Evolutionary conservation across 2,888 invertebrate genomes (phyloP).

Genomic region (Zygothrica quintamaculata): DNA sequence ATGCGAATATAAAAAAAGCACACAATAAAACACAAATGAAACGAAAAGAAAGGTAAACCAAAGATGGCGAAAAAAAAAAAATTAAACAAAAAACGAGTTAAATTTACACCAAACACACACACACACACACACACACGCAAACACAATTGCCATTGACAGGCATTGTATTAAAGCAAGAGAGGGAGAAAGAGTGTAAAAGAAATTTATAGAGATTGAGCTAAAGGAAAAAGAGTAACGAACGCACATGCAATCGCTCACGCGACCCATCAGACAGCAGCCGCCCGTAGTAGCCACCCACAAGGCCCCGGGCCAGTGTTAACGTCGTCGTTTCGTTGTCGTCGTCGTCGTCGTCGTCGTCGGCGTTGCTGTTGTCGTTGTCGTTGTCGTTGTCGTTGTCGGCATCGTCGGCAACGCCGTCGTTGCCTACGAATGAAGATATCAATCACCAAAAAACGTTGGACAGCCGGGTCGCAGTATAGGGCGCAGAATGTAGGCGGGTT

Average conservation of each 20-base stretch:
- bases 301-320: constrained; percentile 32
- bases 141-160: not conserved
- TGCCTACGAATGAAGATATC: constrained; percentile 59
- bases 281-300: constrained; percentile 40
- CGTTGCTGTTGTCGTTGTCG: too few species aligned
- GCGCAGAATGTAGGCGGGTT: constrained; percentile 34
- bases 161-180: too few species aligned
- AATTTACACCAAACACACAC: constrained; percentile 55
- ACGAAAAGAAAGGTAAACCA: constrained; percentile 18
- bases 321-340: too few species aligned
- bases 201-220: not conserved
- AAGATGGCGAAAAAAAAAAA: constrained; percentile 23
- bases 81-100: constrained; percentile 62
- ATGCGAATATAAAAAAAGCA: constrained; percentile 27
- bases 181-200: not conserved
- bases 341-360: constrained; percentile 16
- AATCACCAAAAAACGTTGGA: constrained; percentile 60
- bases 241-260: constrained; percentile 53
- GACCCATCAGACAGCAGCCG: constrained; percentile 40
- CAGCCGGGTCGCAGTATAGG: constrained; percentile 14
- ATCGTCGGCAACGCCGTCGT: constrained; percentile 20
- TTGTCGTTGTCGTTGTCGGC: constrained; percentile 11
- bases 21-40: constrained; percentile 54
- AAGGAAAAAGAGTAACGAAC: constrained; percentile 8
- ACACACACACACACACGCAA: constrained; percentile 4